phyloP scores from a whole-genome alignment of 1,140 invertebrate species.

The Eulimnadia texana region DNA sequence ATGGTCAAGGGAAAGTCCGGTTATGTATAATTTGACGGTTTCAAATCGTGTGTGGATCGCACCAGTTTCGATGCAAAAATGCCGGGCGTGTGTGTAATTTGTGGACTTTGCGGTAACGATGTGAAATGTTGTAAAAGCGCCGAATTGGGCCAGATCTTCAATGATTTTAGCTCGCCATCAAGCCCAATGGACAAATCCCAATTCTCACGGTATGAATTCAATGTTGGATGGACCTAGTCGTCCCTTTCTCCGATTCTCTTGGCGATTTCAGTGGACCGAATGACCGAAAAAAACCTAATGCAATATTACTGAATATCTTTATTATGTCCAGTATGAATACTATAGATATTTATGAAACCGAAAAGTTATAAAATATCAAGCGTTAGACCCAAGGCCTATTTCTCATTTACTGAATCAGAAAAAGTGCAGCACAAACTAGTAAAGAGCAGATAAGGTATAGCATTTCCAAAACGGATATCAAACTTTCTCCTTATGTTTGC shows the following conservation, averaged over 20 bases:
- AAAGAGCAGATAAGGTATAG: no score
- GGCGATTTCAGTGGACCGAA: neutral
- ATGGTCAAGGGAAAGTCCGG: neutral
- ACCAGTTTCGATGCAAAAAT: neutral
- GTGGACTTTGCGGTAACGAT: neutral
- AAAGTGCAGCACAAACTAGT: no score
- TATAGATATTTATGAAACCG: no score
- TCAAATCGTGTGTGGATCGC: neutral
- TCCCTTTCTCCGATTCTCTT: neutral
- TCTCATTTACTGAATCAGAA: no score
- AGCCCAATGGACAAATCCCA: neutral
- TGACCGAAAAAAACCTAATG: neutral
- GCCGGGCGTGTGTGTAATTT: neutral
- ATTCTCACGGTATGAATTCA: neutral
- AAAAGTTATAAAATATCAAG: no score
- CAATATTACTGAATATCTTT: neutral
- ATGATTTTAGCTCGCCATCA: neutral
- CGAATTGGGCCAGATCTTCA: neutral
- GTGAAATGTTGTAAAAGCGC: neutral
- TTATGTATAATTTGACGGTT: neutral
- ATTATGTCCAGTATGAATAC: no score
- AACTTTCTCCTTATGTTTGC: no score
- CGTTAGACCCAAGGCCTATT: no score
- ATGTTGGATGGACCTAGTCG: neutral
- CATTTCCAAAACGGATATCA: no score